These are phyloP conservation scores for Pseudomugil tenellus DNA, from an alignment of 2,797 vertebrate species.

Conservation along the genomic window DNA sequence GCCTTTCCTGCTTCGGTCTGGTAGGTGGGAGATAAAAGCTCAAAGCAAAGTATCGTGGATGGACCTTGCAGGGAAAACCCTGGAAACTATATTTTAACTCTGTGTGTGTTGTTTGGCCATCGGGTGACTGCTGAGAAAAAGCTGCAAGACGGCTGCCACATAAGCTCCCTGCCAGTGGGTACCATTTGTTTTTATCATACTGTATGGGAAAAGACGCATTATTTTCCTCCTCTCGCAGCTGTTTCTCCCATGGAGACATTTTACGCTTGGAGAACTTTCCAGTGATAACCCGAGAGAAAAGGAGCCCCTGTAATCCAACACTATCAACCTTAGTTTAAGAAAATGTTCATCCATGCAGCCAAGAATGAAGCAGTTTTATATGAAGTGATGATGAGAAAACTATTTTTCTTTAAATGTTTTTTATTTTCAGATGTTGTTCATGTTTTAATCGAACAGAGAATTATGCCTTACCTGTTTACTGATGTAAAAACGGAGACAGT, in stretches of 20 bases:
- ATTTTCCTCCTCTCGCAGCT: conserved; percentile 34
- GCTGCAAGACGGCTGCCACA: conserved; percentile 29
- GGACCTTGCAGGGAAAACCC: conserved; percentile 30
- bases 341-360: conserved; percentile 24
- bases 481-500: conserved; percentile 29
- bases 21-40: conserved; percentile 40
- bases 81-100: conserved; percentile 5
- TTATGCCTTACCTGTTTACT: conserved; percentile 58
- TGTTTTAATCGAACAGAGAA: conserved; percentile 40
- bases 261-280: conserved; percentile 26
- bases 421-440: conserved; percentile 31
- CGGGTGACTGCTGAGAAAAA: conserved; percentile 34
- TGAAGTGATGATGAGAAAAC: conserved; percentile 35
- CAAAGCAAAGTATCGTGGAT: not conserved
- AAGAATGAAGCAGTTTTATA: conserved; percentile 14
- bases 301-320: conserved; percentile 31
- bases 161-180: conserved; percentile 26
- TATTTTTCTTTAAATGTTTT: conserved; percentile 30
- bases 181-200: conserved; percentile 32
- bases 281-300: conserved; percentile 45
- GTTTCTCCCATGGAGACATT: conserved; percentile 60
- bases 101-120: conserved; percentile 1
- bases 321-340: conserved; percentile 23
- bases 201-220: conserved; percentile 59
- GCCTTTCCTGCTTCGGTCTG: conserved; percentile 28